phyloP scores from a whole-genome alignment of 2,888 invertebrate species.

The Patella depressa region DNA sequence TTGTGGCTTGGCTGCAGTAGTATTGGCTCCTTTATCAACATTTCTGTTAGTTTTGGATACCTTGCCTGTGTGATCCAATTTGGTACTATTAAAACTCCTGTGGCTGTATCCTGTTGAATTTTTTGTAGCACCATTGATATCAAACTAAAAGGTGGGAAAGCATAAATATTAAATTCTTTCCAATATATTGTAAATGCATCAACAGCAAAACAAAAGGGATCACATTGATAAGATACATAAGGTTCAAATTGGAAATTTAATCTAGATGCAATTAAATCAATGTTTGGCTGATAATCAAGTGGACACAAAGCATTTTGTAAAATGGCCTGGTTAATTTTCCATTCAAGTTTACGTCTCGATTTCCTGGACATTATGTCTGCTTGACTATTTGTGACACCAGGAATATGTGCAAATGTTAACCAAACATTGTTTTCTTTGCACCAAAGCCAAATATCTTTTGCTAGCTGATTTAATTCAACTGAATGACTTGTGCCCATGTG shows the following conservation, averaged over 20 bases:
- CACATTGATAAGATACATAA: constrained; percentile 26
- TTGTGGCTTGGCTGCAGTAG: background rate
- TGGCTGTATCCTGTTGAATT: no score
- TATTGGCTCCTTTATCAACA: background rate
- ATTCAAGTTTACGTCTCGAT: constrained; percentile 17
- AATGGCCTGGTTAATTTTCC: constrained; percentile 19
- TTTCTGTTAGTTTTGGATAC: constrained; percentile 21
- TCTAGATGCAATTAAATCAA: constrained; percentile 36
- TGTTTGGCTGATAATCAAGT: background rate
- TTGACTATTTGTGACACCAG: constrained; percentile 20
- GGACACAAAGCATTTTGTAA: background rate
- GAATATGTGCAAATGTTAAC: constrained; percentile 22
- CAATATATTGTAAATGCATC: constrained; percentile 24
- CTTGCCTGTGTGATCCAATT: background rate
- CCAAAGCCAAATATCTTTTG: constrained; percentile 16
- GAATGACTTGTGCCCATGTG: constrained; percentile 26
- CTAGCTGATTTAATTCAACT: constrained; percentile 6
- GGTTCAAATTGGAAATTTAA: constrained; percentile 22
- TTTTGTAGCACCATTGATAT: no score
- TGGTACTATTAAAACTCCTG: no score
- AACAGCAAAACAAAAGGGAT: constrained; percentile 22
- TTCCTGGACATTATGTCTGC: constrained; percentile 19
- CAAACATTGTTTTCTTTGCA: constrained; percentile 18
- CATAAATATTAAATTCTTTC: background rate
- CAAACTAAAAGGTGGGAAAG: no score